Base-by-base conservation (phyloP, 2,888 invertebrate genomes). In the Onthophagus sagittarius region DNA sequence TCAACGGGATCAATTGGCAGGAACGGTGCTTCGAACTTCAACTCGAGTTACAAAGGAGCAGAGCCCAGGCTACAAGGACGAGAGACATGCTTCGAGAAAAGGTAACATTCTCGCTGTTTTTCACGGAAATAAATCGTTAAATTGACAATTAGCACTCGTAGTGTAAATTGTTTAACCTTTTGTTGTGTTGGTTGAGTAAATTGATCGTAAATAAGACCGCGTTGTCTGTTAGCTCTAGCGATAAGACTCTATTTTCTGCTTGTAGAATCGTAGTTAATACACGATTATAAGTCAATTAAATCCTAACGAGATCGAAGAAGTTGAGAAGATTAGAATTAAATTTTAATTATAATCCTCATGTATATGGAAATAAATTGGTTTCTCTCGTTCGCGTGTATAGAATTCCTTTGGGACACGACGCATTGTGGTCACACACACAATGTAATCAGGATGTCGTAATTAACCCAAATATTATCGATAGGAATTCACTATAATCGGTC, bases 41-140 rank as follows among this genome's bases (percentile, higher is more conserved):
- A 85, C 86, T 94, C 81, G 95, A 96, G 83, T 86, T 96, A 79
- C 95, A 95, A 82, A 88, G 95, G 77, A 95, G 94, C 82, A 90
- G 94, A 80, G 92, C 93, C 80, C 96, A 96, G 86, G 95, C 96
- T 0, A 93, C 94, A 75, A 90, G 94, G 81, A 94, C 96, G 72
- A 89, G 95, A 70, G 94, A 95, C 82, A 93, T 95, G 91, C 90
- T 97, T 75, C 88, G 95, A 83, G 95, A 95, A 87, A 96, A 96
- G 94, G 96, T 96, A 83, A 86, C 89, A 80, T 5, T 14, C 63
- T 73, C 53, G 31, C 62, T 39, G 7, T 71, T 71, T 13, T 23
- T 39, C 7, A 53, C 13, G 9, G 15, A 53, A 53, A 53, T 23
- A 23, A 23, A 23, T 23, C 23, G 23, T 23, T 63, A 63, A 13